phyloP scores from a whole-genome alignment of 2,888 invertebrate species.

The Ecdyonurus torrentis region DNA sequence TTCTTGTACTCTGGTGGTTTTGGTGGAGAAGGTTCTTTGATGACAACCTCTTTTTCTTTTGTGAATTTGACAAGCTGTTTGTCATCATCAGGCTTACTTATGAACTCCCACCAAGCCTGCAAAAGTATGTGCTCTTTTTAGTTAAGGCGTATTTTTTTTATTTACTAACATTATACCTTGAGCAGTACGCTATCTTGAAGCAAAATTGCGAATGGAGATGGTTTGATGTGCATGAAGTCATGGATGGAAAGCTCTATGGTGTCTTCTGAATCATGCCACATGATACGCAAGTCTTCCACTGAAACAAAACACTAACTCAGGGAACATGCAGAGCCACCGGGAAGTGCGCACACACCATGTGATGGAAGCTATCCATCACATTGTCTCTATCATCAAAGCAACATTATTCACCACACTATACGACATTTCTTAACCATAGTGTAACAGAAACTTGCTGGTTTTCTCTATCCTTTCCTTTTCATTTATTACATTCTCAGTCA shows the following conservation, averaged over 20 bases:
- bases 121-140: background rate
- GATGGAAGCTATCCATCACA: no score
- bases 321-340: no score
- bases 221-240: background rate
- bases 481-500: no score
- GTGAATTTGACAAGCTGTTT: no score
- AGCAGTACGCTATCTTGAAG: background rate
- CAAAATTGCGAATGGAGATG: background rate
- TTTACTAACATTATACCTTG: background rate
- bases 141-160: background rate
- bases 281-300: background rate
- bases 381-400: no score
- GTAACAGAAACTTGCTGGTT: no score
- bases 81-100: background rate
- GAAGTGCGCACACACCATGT: no score
- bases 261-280: background rate
- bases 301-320: no score
- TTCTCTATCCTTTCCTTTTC: no score
- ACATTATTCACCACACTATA: no score
- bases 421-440: no score
- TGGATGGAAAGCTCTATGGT: background rate
- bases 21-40: background rate
- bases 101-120: slow-evolving; percentile 1
- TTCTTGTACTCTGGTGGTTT: background rate
- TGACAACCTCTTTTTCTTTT: background rate